A percentile compares a stretch with the other conserved stretches of the same genome.
Conservation (phyloP, 1,140 invertebrate species). For the Zaprionus tsacasi region DNA sequence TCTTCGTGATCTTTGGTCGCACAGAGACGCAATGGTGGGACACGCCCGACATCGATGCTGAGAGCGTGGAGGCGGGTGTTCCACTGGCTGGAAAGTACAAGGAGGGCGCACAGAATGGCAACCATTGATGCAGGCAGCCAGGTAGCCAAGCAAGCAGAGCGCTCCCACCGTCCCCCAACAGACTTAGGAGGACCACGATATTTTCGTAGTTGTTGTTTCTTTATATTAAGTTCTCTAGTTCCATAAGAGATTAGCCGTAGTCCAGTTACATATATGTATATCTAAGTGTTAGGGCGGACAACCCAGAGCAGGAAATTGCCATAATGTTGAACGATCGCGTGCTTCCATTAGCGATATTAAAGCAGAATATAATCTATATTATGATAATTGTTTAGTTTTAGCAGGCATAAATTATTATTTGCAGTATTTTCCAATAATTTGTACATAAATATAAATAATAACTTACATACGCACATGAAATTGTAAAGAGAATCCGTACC, state of each 20-base stretch:
- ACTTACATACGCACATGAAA: constrained; percentile 20
- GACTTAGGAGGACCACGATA: constrained; percentile 24
- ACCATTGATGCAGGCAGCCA: neutral
- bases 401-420: constrained; percentile 76
- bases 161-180: neutral
- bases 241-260: constrained; percentile 39
- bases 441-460: constrained; percentile 30
- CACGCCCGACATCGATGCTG: constrained; percentile 57
- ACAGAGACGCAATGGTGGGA: constrained; percentile 89
- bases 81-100: constrained; percentile 47
- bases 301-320: constrained; percentile 61
- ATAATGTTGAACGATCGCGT: constrained; percentile 72
- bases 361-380: constrained; percentile 24
- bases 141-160: too few relatives aligned
- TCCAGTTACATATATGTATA: constrained; percentile 27
- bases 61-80: constrained; percentile 59
- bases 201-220: constrained; percentile 56
- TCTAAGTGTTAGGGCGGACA: constrained; percentile 30
- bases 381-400: constrained; percentile 69
- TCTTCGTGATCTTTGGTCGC: constrained; percentile 89
- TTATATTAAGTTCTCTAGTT: constrained; percentile 50
- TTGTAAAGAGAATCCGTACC: constrained; percentile 46
- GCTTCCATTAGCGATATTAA: constrained; percentile 82
- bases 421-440: constrained; percentile 66
- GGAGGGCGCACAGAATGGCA: constrained; percentile 14